Conservation (phyloP, 1,140 invertebrate species). For the Brachionus rubens region DNA sequence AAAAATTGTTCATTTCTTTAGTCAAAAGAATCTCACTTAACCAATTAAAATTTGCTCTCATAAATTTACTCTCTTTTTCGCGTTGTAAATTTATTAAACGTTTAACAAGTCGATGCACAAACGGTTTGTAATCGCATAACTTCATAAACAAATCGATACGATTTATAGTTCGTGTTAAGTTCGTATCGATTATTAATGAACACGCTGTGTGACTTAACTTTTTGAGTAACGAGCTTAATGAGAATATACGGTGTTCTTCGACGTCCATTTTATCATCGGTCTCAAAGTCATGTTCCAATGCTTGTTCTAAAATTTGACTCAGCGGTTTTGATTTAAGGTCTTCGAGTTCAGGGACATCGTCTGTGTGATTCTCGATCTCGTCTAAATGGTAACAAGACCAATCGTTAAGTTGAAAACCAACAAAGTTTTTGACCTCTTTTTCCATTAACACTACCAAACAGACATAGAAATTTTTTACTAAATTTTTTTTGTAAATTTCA, state of each 20-base stretch:
- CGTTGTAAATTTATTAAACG: constrained; percentile 17
- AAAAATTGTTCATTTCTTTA: neutral
- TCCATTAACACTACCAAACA: constrained; percentile 52
- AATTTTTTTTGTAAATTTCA: neutral
- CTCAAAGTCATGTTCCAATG: neutral
- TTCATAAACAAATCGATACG: constrained; percentile 3
- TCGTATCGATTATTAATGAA: constrained; percentile 29
- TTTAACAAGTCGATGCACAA: neutral
- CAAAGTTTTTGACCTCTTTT: constrained; percentile 52
- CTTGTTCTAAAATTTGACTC: neutral
- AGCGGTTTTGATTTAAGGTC: neutral
- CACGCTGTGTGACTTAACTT: neutral
- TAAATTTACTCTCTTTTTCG: constrained; percentile 7
- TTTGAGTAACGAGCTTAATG: neutral
- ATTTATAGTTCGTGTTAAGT: constrained; percentile 12
- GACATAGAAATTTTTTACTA: constrained; percentile 50
- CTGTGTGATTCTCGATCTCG: constrained; percentile 2
- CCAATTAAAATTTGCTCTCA: neutral
- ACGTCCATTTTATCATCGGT: neutral
- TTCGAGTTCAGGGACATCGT: constrained; percentile 8
- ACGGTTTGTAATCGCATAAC: neutral
- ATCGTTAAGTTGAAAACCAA: constrained; percentile 50
- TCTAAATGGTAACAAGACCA: constrained; percentile 45
- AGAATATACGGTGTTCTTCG: neutral
- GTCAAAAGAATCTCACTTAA: neutral